Conservation (phyloP, 2,797 vertebrate genomes). For the Varecia variegata region DNA sequence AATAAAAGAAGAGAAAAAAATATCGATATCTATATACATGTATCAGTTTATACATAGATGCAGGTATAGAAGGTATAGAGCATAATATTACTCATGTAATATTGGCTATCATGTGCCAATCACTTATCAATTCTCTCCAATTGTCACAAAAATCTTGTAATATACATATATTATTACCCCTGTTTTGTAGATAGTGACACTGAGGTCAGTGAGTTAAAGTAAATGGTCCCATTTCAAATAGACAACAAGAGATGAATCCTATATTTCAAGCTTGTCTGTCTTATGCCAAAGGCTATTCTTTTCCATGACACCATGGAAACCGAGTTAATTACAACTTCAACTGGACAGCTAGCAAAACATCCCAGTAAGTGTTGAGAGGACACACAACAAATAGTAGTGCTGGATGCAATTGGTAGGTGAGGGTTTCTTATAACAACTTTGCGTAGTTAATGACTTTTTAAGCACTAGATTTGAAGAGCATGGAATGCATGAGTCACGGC, state of each 20-base stretch:
- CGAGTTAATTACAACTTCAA: neutral
- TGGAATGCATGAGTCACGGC: conserved; percentile 23
- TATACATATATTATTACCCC: neutral
- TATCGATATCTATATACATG: neutral
- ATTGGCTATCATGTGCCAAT: neutral
- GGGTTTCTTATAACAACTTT: neutral
- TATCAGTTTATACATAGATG: neutral
- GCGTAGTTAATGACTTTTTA: conserved; percentile 41
- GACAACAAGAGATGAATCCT: neutral
- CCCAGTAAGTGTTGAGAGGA: neutral
- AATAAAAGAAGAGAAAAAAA: neutral
- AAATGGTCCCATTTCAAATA: neutral
- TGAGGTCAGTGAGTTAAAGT: neutral
- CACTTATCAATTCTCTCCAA: neutral
- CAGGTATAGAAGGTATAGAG: neutral
- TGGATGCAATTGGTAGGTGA: neutral
- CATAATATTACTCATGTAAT: neutral
- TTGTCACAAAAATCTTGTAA: neutral
- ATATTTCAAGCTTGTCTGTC: neutral
- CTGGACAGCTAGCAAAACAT: neutral
- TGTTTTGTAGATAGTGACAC: neutral
- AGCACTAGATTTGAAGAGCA: conserved; percentile 16
- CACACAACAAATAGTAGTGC: neutral
- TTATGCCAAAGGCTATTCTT: neutral
- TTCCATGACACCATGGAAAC: neutral